Percentiles rank a stretch among this genome's conserved stretches.
Conservation (phyloP, 2,113 vertebrate species). For the Engystomops pustulosus region DNA sequence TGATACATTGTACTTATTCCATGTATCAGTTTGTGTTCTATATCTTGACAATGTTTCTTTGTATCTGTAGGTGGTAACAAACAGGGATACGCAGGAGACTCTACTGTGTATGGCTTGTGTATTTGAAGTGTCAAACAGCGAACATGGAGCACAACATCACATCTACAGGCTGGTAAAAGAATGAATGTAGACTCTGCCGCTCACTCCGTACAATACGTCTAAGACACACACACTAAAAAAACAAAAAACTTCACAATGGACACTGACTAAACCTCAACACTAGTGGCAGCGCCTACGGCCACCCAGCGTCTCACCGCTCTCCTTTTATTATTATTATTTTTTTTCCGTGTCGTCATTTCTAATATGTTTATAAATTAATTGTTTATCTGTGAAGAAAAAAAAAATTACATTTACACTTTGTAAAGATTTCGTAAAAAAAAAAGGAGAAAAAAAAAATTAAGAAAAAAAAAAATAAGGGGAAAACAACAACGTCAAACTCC, state of each 20-base stretch:
- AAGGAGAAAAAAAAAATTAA: constrained; percentile 66
- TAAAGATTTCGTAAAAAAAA: constrained; percentile 84
- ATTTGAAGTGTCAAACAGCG: constrained; percentile 98
- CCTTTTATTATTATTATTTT: no score
- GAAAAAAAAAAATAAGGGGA: constrained; percentile 16
- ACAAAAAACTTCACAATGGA: constrained; percentile 75
- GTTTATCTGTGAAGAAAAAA: constrained; percentile 98
- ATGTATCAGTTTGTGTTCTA: neutral
- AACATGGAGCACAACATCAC: constrained; percentile 98
- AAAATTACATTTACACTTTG: constrained; percentile 95
- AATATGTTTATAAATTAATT: constrained; percentile 88
- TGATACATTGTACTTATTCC: no score
- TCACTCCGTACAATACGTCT: constrained; percentile 41
- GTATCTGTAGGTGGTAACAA: constrained; percentile 97
- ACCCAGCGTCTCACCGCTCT: constrained; percentile 80
- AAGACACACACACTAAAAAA: constrained; percentile 68
- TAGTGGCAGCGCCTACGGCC: constrained; percentile 91
- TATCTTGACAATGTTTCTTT: constrained; percentile 48
- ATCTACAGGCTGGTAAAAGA: constrained; percentile 99
- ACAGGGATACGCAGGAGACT: constrained; percentile 98
- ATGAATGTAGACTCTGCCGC: constrained; percentile 75
- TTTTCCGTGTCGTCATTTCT: constrained; percentile 85
- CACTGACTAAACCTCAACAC: constrained; percentile 91
- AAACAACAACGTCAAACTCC: neutral
- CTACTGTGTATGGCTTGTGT: constrained; percentile 99